Evolutionary conservation across 2,113 vertebrate genomes (phyloP).

Genomic region (Riparia riparia): DNA sequence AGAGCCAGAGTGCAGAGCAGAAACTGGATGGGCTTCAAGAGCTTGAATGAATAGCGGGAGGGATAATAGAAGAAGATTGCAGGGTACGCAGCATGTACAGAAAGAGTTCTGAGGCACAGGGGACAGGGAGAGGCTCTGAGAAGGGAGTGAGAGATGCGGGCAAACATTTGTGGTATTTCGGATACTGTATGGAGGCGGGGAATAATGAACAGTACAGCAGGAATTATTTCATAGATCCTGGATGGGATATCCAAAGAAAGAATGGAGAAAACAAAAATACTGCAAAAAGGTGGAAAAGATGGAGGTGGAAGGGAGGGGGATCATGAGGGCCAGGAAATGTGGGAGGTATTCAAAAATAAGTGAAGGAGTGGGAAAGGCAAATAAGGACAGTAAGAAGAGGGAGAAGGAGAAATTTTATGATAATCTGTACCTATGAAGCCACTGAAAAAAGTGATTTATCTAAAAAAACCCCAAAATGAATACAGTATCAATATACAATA

Average conservation of each 20-base stretch:
- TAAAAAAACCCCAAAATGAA: neutral
- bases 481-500: neutral
- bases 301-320: neutral
- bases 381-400: neutral
- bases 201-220: neutral
- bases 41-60: slow-evolving; percentile 33
- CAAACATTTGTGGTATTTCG: neutral
- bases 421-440: neutral
- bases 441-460: neutral
- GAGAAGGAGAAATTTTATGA: neutral
- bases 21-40: slow-evolving; percentile 66
- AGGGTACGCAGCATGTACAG: slow-evolving; percentile 24
- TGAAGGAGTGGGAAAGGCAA: neutral
- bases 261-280: neutral
- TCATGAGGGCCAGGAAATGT: neutral
- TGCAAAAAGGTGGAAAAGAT: neutral
- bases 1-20: slow-evolving; percentile 17
- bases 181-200: neutral
- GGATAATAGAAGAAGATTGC: slow-evolving; percentile 59
- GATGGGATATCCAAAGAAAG: neutral
- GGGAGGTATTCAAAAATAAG: slow-evolving; percentile 2
- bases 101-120: neutral
- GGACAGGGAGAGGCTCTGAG: neutral
- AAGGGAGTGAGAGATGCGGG: neutral
- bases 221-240: neutral